A percentile compares a stretch with the other conserved stretches of the same genome.
Evolutionary conservation across 2,113 vertebrate genomes (phyloP).

Genomic region (Pterocles orientalis): DNA sequence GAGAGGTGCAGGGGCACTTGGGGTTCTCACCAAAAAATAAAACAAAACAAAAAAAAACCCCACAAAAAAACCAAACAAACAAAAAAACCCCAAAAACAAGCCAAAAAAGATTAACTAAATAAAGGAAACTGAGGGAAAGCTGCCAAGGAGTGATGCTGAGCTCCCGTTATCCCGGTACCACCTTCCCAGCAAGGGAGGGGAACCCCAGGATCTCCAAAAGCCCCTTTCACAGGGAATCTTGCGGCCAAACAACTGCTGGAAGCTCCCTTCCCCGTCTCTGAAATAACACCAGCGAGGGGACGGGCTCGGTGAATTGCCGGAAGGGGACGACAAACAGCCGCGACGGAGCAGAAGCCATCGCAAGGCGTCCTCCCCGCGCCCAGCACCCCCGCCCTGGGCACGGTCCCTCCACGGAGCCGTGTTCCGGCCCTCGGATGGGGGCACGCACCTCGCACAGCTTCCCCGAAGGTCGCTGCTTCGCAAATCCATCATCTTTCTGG

Average conservation of each 20-base stretch:
- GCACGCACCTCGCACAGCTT: background rate
- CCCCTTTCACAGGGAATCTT: background rate
- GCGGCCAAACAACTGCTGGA: background rate
- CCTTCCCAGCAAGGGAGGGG: background rate
- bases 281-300: background rate
- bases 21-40: background rate
- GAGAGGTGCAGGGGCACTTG: background rate
- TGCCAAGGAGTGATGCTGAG: background rate
- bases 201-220: background rate
- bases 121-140: background rate
- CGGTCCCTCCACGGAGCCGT: fast-evolving
- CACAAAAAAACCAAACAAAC: no score
- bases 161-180: fast-evolving
- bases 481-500: fast-evolving
- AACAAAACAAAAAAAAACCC: no score
- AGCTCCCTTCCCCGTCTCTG: background rate
- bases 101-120: background rate
- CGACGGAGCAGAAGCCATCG: background rate
- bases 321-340: background rate
- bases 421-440: background rate
- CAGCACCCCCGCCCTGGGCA: background rate
- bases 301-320: fast-evolving
- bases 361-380: no score
- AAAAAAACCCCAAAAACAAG: background rate
- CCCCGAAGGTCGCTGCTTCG: background rate